Base-by-base conservation (phyloP, 2,113 vertebrate genomes). In the Dissostichus mawsoni region DNA sequence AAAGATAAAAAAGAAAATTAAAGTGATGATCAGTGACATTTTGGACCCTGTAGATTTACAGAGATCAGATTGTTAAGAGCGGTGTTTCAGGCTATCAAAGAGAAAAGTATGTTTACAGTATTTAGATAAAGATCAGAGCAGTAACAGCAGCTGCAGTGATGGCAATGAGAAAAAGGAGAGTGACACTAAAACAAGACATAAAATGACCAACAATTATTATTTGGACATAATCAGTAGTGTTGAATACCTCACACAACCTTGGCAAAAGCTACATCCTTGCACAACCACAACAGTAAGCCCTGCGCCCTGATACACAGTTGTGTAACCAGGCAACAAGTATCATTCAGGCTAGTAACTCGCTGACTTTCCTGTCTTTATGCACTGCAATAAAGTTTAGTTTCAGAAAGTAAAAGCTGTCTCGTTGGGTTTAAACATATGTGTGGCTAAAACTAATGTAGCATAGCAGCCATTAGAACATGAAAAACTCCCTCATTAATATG, bases 401-500 rank as follows among this genome's bases (percentile, higher is more conserved):
- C 67, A 63, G 58, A 62, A 80, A 77, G 69, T 83, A 68, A 36
- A 72, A 78, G 50, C 36, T 57, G 76, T 76, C 11, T 57, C 7
- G 45, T 48, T 61, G 25, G 10, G 55, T 58, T 51, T 59, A 11
- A 59, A 55, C 18, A 58, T 7, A 36, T 36, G 36, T 74, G 53
- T 71, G 59, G 57, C 69, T 64, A 51, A 82, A 76, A 11, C 29
- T 64, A 81, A 78, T 45, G 47, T 78, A 45, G 73, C 65, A 67
- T 18, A 44, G 47, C 56, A 59, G 52, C 44, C 58, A 44, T 80
- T 3, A 81, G 80, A 88, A 69, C 71, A 76, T 86, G 66, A 81
- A 76, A 70, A 76, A 74, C 25, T 78, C 78, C 76, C 77, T 89
- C 67, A 92, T 92, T 92, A 91, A 78, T 82, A 91, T 92, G 93